Evolutionary conservation across 1,140 invertebrate species (phyloP).

Genomic region (Panonychus citri): DNA sequence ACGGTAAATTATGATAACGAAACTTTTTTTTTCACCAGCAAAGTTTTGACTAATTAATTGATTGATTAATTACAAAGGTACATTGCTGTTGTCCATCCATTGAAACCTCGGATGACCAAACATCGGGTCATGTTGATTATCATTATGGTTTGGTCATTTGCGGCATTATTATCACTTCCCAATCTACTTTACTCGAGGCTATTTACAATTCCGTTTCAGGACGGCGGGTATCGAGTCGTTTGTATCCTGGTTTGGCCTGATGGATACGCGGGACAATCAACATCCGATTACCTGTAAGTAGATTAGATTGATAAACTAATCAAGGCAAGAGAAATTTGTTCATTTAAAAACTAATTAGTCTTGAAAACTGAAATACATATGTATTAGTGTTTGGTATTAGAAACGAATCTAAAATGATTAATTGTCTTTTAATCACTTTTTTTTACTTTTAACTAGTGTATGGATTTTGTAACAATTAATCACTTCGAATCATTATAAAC

Average conservation of each 20-base stretch:
- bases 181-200: conserved; percentile 59
- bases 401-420: too few species aligned
- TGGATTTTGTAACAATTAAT: too few species aligned
- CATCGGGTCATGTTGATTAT: conserved; percentile 52
- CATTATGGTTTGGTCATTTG: conserved; percentile 39
- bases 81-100: conserved; percentile 64
- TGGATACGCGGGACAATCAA: conserved; percentile 1
- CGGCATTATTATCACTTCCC: conserved; percentile 50
- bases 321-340: too few species aligned
- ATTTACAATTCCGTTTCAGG: conserved; percentile 27
- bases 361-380: too few species aligned
- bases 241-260: conserved; percentile 10
- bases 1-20: not conserved
- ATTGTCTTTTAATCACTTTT: too few species aligned
- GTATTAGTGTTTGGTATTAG: too few species aligned
- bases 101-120: conserved; percentile 51
- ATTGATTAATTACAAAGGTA: conserved; percentile 28
- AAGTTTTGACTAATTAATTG: not conserved
- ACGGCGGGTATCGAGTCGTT: conserved; percentile 32
- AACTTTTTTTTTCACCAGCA: not conserved
- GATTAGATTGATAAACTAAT: not conserved
- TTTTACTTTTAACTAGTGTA: too few species aligned
- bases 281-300: conserved; percentile 9
- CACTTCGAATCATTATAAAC: too few species aligned
- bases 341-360: too few species aligned